These are phyloP conservation scores for Zaprionus inermis DNA, from an alignment of 1,140 invertebrate genomes.

Conservation along the genomic window DNA sequence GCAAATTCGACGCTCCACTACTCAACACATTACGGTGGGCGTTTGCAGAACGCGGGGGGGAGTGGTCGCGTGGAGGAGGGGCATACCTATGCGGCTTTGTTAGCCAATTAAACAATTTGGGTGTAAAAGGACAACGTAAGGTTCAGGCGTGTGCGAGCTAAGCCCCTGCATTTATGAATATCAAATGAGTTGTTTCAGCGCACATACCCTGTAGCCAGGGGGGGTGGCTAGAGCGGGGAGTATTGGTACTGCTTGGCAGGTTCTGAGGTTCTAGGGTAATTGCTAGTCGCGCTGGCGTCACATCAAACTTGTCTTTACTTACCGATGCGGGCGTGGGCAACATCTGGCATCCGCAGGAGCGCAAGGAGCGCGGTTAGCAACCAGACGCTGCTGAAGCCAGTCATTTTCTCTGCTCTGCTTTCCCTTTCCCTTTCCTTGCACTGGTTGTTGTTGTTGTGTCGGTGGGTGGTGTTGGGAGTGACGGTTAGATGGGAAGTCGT, in stretches of 20 bases:
- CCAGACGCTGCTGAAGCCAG: constrained; percentile 55
- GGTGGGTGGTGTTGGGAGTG: background rate
- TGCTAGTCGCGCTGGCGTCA: background rate
- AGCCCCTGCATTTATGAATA: constrained; percentile 78
- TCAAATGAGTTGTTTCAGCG: constrained; percentile 59
- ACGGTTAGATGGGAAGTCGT: background rate
- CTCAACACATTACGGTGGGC: constrained; percentile 20
- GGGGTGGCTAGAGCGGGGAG: background rate
- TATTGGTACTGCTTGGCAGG: background rate
- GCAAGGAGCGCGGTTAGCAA: constrained; percentile 54
- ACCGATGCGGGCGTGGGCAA: constrained; percentile 73
- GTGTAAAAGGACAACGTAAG: constrained; percentile 58
- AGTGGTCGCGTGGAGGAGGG: background rate
- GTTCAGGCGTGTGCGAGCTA: constrained; percentile 42
- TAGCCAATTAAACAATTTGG: constrained; percentile 81
- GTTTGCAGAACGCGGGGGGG: background rate
- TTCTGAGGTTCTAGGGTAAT: constrained; percentile 1
- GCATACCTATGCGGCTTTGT: constrained; percentile 47
- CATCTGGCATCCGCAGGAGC: constrained; percentile 48
- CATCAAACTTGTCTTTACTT: constrained; percentile 52
- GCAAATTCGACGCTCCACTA: constrained; percentile 56
- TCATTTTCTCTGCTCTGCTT: constrained; percentile 37
- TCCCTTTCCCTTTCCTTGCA: background rate
- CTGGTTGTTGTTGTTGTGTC: background rate
- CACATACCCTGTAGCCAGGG: constrained; percentile 15